Base-by-base conservation (phyloP, 2,113 vertebrate genomes). In the Piprites chloris region DNA sequence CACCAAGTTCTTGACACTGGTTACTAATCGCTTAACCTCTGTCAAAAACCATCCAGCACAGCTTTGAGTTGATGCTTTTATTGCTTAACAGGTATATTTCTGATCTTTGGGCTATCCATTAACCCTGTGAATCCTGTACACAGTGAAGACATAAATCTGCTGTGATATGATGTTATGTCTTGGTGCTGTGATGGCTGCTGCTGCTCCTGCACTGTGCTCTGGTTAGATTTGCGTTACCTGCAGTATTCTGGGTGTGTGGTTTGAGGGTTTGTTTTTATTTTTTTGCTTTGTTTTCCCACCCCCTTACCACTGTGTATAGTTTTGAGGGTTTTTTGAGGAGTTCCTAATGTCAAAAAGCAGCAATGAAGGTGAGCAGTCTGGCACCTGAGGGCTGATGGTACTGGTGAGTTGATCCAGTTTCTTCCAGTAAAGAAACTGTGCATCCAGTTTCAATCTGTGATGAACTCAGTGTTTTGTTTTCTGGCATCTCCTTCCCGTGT, bases 21-120 rank as follows among this genome's bases (percentile, higher is more conserved):
- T 94, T 95, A 85, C 83, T 24, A 76, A 28, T 90, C 81, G 96
- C 86, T 93, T 97, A 92, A 95, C 85, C 88, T 84, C 71, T 96
- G 96, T 95, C 85, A 75, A 20, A 95, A 93, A 85, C 89, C 79
- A 95, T 95, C 91, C 93, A 72, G 55, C 83, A 77, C 79, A 85
- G 90, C 88, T 96, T 90, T 55, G 82, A 95, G 95, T 85, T 89
- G 93, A 96, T 97, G 95, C 93, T 94, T 94, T 96, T 95, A 95
- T 98, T 97, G 96, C 95, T 97, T 97, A 97, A 96, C 84, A 95
- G 96, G 96, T 94, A 84, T 76, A 86, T 95, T 96, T 97, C 96
- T 97, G 92, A 84, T 97, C 79, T 96, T 83, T 11, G 47, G 87
- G 84, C 92, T 90, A 0, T 87, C 83, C 32, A 4, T 97, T 98